Base-by-base conservation (phyloP, 2,113 vertebrate genomes). In the Hystrix brachyura region DNA sequence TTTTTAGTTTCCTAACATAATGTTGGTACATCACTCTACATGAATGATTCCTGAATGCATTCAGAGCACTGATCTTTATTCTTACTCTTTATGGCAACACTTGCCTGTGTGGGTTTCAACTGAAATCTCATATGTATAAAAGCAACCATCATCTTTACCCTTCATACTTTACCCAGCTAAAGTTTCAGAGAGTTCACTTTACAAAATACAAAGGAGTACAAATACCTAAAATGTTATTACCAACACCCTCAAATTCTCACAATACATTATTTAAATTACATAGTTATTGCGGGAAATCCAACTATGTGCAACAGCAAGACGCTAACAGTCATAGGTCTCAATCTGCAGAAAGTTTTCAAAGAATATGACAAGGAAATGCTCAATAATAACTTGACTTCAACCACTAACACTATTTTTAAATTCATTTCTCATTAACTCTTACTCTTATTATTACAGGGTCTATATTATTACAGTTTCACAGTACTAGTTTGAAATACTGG, bases 371-470 rank as follows among this genome's bases (percentile, higher is more conserved):
- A 48, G 14, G 62, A 92, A 88, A 79, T 67, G 19, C 32, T 67
- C 43, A 87, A 60, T 32, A 15, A 64, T 67, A 69, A 53, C 91
- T 81, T 93, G 23, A 95, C 23, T 12, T 96, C 72, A 13, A 46
- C 3, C 17, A 89, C n/a, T 53, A 88, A 90, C 8, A 85, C 95
- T 17, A 88, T 43, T 92, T 91, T 38, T 46, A 90, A 95, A 96
- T 78, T 60, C 65, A 79, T 95, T 97, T n/a, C 51, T 92, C 27
- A 87, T 85, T 21, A 93, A 85, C 32, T 76, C 64, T 38, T 38
- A 85, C 32, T 76, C 64, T 38, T 38, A 38, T 38, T 38, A 38
- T 38, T 38, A 38, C 38, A 15, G 4, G 13, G 8, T 4, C 6
- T 43, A 64, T 9, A 38, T 72, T 55, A 74, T 60, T 64, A 81